Evolutionary conservation across 2,113 vertebrate genomes (phyloP).

Genomic region (Corythornis vintsioides): DNA sequence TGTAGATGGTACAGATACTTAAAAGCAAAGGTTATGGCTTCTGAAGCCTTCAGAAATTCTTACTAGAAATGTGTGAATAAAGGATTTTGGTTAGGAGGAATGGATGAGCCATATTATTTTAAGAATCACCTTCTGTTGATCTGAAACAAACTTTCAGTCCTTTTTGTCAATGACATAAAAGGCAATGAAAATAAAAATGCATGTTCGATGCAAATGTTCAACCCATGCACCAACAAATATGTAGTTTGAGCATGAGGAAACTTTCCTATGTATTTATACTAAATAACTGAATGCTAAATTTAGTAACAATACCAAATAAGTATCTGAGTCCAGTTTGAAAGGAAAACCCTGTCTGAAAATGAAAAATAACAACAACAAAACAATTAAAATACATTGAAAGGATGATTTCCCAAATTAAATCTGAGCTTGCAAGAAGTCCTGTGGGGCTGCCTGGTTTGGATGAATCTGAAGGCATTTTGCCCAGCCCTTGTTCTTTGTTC

Average conservation of each 20-base stretch:
- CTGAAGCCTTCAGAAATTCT: neutral
- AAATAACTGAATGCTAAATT: neutral
- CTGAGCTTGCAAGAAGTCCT: neutral
- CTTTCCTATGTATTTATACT: neutral
- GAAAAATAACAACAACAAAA: neutral
- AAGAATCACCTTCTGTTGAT: neutral
- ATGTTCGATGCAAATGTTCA: neutral
- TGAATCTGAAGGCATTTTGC: neutral
- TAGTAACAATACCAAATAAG: neutral
- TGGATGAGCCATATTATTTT: neutral
- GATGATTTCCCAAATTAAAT: neutral
- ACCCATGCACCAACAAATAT: neutral
- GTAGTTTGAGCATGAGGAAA: neutral
- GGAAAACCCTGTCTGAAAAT: neutral
- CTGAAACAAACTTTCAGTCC: neutral
- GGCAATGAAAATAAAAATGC: constrained; percentile 11
- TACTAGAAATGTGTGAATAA: neutral
- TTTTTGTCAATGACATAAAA: constrained; percentile 34
- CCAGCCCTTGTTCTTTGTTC: constrained; percentile 32
- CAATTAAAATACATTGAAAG: neutral
- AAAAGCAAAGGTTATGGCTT: neutral
- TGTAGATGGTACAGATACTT: neutral
- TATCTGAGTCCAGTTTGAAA: neutral
- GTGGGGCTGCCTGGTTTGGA: neutral
- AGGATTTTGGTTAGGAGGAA: neutral